Conservation (phyloP, 2,888 invertebrate species). For the Diaphora mendica region DNA sequence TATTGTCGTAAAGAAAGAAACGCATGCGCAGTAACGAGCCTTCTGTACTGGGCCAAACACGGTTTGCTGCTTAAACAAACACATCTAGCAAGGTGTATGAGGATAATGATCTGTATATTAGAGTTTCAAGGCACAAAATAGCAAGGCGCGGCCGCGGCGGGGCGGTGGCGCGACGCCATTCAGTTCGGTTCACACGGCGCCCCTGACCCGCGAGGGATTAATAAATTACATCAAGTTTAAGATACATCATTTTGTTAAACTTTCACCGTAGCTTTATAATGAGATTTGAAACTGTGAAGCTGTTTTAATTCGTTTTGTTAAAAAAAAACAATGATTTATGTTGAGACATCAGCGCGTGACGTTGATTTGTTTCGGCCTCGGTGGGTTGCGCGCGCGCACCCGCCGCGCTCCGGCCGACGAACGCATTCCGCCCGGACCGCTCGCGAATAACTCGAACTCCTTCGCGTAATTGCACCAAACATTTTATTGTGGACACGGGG, state of each 20-base stretch:
- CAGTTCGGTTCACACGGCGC: slow-evolving; percentile 55
- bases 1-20: slow-evolving; percentile 45
- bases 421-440: slow-evolving; percentile 2
- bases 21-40: slow-evolving; percentile 42
- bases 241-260: slow-evolving; percentile 45
- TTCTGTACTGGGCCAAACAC: slow-evolving; percentile 46
- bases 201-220: slow-evolving; percentile 49
- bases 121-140: slow-evolving; percentile 4
- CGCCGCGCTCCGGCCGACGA: not conserved
- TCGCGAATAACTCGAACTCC: slow-evolving; percentile 25
- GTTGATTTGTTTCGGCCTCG: slow-evolving; percentile 36
- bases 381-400: slow-evolving; percentile 7
- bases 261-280: slow-evolving; percentile 42
- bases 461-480: slow-evolving; percentile 6
- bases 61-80: slow-evolving; percentile 55
- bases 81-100: slow-evolving; percentile 19
- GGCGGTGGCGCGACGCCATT: slow-evolving; percentile 29
- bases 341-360: slow-evolving; percentile 32
- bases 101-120: not conserved
- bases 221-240: slow-evolving; percentile 50
- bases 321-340: slow-evolving; percentile 38
- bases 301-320: slow-evolving; percentile 49
- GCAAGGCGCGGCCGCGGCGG: not conserved
- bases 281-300: slow-evolving; percentile 47
- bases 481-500: not conserved